Conservation (phyloP, 2,797 vertebrate species). For the Thripadectes ignobilis region DNA sequence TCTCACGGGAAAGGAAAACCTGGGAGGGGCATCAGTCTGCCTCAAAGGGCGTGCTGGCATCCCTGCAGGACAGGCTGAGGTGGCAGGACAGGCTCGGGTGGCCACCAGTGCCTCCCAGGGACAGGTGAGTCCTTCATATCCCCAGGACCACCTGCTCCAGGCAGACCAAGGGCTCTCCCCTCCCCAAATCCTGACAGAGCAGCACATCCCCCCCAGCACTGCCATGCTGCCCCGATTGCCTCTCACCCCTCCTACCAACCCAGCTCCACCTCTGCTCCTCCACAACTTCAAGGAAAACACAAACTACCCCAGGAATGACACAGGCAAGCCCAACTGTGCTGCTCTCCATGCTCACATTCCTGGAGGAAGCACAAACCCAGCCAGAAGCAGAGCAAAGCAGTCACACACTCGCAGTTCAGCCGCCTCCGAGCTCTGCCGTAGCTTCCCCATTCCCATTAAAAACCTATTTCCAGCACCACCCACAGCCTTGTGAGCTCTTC, state of each 20-base stretch:
- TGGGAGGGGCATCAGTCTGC: background rate
- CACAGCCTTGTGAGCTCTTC: background rate
- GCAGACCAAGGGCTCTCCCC: background rate
- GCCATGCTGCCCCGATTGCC: background rate
- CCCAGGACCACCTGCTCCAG: background rate
- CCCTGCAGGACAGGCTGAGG: background rate
- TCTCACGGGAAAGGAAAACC: background rate
- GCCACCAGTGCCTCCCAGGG: background rate
- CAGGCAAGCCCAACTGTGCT: background rate
- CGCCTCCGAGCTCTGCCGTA: fast-evolving
- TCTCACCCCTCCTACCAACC: background rate
- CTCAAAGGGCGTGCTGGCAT: fast-evolving
- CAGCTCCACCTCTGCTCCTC: background rate
- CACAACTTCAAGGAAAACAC: background rate
- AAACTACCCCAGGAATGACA: background rate
- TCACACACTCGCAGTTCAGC: fast-evolving
- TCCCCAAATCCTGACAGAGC: background rate
- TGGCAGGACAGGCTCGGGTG: too few species aligned
- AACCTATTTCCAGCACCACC: conserved; percentile 4
- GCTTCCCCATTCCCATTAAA: background rate
- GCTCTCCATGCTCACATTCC: background rate
- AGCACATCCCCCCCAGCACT: background rate
- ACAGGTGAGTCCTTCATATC: background rate
- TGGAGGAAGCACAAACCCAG: background rate
- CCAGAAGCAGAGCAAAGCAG: background rate